Conservation (phyloP, 2,113 vertebrate species). For the Odobenus rosmarus region DNA sequence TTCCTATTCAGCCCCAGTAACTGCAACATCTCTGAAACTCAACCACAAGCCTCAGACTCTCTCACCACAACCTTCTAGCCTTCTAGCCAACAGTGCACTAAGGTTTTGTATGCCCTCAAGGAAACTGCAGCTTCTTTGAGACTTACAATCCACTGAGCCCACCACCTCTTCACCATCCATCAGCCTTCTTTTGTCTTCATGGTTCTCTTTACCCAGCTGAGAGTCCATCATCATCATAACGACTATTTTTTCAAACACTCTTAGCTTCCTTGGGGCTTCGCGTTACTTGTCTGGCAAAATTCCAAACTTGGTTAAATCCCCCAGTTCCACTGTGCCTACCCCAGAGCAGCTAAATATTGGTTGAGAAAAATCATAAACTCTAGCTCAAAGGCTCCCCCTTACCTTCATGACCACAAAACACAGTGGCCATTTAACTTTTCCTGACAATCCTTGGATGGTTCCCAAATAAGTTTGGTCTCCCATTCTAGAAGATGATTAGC, state of each 20-base stretch:
- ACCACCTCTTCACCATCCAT: neutral
- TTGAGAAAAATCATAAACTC: neutral
- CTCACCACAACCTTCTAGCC: neutral
- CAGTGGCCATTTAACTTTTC: neutral
- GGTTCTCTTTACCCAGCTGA: neutral
- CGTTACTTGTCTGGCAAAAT: neutral
- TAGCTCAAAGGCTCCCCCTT: neutral
- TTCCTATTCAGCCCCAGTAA: neutral
- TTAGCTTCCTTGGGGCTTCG: neutral
- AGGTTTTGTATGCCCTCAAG: neutral
- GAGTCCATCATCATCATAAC: neutral
- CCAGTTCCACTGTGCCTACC: neutral
- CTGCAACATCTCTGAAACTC: neutral
- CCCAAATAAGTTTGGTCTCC: neutral
- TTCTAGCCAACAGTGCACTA: neutral
- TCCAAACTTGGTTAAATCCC: neutral
- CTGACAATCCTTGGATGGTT: neutral
- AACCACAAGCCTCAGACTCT: neutral
- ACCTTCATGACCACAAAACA: neutral
- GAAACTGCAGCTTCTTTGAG: neutral
- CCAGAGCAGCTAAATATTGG: neutral
- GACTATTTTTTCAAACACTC: neutral
- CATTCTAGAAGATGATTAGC: neutral
- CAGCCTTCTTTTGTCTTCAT: neutral
- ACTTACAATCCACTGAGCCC: neutral